Conservation (phyloP, 2,113 vertebrate species). For the Pipra filicauda region DNA sequence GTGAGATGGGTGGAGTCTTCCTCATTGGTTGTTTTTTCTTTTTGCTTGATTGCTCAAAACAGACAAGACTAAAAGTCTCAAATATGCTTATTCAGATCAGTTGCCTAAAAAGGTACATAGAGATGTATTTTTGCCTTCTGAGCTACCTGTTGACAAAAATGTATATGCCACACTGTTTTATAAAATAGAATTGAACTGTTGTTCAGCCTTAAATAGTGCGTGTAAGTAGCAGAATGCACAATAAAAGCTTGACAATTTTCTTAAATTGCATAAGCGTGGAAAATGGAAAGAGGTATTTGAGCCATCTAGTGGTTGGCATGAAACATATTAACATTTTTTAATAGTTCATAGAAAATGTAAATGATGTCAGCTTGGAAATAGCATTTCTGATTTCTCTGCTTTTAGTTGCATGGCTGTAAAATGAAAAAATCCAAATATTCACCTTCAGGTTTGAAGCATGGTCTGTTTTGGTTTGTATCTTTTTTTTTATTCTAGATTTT, state of each 20-base stretch:
- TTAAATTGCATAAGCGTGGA: not conserved
- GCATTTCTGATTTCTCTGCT: not conserved
- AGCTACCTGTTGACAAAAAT: not conserved
- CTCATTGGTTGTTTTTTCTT: not conserved
- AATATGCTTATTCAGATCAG: not conserved
- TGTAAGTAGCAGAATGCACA: not conserved
- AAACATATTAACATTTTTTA: not conserved
- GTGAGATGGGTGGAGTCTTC: not conserved
- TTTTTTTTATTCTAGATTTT: not conserved
- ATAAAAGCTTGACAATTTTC: not conserved
- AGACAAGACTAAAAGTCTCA: not conserved
- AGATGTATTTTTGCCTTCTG: not conserved
- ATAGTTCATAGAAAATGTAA: not conserved
- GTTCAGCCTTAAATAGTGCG: not conserved
- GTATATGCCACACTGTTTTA: not conserved
- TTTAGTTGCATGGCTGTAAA: not conserved
- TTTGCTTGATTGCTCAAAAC: not conserved
- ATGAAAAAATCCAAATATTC: fast-evolving
- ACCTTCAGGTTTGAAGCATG: not conserved
- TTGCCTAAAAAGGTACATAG: not conserved
- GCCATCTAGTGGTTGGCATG: conserved; percentile 65
- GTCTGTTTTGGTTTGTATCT: not conserved
- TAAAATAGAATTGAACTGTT: not conserved
- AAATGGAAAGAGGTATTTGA: conserved; percentile 41
- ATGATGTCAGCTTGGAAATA: not conserved